phyloP scores from a whole-genome alignment of 2,113 vertebrate genomes.

The Camelus dromedarius region DNA sequence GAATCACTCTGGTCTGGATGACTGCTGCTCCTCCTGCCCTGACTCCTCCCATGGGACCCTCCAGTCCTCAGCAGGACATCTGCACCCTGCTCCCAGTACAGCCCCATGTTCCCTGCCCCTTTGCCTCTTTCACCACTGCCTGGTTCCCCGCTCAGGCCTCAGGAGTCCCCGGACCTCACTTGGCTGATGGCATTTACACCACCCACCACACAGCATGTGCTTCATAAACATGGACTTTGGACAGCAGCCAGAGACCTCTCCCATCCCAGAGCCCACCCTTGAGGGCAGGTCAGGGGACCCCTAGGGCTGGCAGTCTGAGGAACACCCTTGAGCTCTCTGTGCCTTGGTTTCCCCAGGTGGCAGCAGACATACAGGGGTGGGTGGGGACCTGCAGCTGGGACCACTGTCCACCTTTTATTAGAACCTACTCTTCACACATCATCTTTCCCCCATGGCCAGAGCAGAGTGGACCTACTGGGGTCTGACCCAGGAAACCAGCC shows the following conservation, averaged over 20 bases:
- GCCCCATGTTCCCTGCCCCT: neutral
- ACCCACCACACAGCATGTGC: neutral
- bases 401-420: neutral
- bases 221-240: neutral
- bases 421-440: neutral
- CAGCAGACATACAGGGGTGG: no score
- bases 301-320: neutral
- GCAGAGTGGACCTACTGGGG: rapidly evolving
- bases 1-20: neutral
- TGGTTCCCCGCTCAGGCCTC: no score
- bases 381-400: rapidly evolving
- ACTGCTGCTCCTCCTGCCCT: rapidly evolving
- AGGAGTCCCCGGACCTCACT: neutral
- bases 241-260: neutral
- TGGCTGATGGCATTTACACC: no score
- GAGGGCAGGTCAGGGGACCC: neutral
- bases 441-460: no score
- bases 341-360: neutral
- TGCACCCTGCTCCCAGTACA: rapidly evolving
- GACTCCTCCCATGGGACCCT: neutral
- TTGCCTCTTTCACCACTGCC: neutral
- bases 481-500: neutral
- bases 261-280: neutral
- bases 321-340: neutral
- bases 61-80: neutral